Evolutionary conservation across 1,140 invertebrate genomes (phyloP).

Genomic region (Diorhabda carinulata): DNA sequence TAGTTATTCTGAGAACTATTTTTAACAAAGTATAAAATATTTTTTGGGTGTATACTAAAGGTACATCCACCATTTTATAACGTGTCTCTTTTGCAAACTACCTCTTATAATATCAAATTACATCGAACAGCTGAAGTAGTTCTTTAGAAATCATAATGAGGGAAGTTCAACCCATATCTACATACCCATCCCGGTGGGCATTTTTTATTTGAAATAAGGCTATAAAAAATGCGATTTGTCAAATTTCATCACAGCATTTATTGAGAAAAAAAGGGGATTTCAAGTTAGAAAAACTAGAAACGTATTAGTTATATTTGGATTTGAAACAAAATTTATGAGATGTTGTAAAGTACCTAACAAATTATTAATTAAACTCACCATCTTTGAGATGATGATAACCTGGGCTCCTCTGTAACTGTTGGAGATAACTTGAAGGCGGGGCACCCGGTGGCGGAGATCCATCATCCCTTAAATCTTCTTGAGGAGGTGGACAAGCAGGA

Average conservation of each 20-base stretch:
- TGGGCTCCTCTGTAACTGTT: slow-evolving; percentile 42
- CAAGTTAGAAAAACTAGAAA: too few species aligned
- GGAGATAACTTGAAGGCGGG: slow-evolving; percentile 30
- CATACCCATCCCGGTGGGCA: too few species aligned
- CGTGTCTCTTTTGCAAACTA: not conserved
- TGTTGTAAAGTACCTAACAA: not conserved
- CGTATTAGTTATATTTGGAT: too few species aligned
- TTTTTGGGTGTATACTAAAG: too few species aligned
- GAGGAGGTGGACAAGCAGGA: slow-evolving; percentile 51
- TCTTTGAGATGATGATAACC: slow-evolving; percentile 45
- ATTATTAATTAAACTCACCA: slow-evolving; percentile 29
- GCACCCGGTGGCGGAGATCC: slow-evolving; percentile 49
- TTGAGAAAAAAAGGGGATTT: too few species aligned
- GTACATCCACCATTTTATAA: not conserved
- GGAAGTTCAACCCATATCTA: not conserved
- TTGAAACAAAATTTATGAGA: too few species aligned
- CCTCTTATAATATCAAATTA: not conserved
- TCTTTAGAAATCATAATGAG: slow-evolving; percentile 5
- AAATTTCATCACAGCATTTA: too few species aligned
- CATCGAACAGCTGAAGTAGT: not conserved
- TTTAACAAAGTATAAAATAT: too few species aligned
- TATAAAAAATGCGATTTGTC: too few species aligned
- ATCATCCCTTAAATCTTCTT: slow-evolving; percentile 52
- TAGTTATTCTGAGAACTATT: too few species aligned
- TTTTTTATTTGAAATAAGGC: too few species aligned